Percentiles rank a stretch among this genome's conserved stretches.
These are phyloP conservation scores for Galeopterus variegatus DNA, from an alignment of 2,113 vertebrate genomes.

Conservation along the genomic window DNA sequence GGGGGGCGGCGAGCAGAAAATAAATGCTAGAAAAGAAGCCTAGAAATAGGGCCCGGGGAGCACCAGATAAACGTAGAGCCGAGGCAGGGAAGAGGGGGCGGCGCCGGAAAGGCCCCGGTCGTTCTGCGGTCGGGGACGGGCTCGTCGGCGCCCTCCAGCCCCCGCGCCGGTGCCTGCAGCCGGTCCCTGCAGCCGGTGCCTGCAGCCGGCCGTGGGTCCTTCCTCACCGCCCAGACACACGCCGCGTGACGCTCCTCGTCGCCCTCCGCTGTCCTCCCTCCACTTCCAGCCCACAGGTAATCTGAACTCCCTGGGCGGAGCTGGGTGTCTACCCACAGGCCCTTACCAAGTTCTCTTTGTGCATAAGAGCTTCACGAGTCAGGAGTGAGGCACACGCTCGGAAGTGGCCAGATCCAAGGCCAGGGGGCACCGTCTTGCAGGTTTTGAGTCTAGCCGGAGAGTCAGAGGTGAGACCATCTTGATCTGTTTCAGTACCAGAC, in stretches of 20 bases:
- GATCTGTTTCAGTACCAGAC: not conserved
- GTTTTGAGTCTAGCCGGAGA: not conserved
- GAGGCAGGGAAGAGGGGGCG: fast-evolving
- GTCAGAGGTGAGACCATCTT: not conserved
- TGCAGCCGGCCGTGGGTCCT: fast-evolving
- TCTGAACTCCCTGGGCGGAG: not conserved
- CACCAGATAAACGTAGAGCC: not conserved
- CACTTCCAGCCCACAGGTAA: not conserved
- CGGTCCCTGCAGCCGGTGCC: fast-evolving
- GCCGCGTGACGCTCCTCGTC: not conserved
- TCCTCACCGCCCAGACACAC: not conserved
- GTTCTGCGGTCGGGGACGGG: fast-evolving
- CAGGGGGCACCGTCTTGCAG: no score
- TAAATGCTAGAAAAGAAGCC: not conserved
- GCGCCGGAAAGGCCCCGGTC: fast-evolving
- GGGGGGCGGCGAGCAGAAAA: not conserved
- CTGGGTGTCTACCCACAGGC: not conserved
- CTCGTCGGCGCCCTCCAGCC: fast-evolving
- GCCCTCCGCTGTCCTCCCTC: not conserved
- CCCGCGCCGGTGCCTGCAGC: fast-evolving
- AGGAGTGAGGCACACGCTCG: not conserved
- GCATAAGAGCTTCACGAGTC: not conserved
- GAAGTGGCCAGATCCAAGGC: not conserved
- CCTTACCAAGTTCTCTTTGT: not conserved
- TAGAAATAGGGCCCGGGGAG: not conserved